Percentiles rank a stretch among this genome's conserved stretches.
Conservation (phyloP, 2,888 invertebrate genomes). For the Oasisia sp. region DNA sequence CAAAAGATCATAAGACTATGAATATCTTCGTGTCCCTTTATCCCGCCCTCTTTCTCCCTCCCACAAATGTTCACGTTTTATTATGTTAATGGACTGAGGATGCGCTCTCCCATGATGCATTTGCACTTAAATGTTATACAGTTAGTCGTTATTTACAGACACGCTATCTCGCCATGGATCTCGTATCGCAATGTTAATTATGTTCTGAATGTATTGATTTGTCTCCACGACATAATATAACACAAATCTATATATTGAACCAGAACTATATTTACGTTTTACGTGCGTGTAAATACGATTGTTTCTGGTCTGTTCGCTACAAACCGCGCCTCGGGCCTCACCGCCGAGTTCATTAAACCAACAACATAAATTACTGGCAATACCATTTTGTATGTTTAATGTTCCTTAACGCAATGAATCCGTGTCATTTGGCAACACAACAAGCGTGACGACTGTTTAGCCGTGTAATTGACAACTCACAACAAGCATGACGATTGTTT, state of each 20-base stretch:
- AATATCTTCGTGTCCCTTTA: too few species aligned
- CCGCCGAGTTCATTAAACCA: background rate
- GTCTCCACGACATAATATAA: background rate
- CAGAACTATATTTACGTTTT: background rate
- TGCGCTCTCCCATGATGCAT: background rate
- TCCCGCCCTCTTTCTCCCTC: too few species aligned
- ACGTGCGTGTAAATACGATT: background rate
- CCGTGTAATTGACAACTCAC: background rate
- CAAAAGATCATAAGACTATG: too few species aligned
- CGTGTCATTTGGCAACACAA: background rate
- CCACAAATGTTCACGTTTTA: background rate
- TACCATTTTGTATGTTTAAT: background rate
- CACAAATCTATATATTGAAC: background rate
- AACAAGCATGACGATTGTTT: background rate
- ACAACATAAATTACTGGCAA: background rate
- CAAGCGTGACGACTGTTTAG: background rate
- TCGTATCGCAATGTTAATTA: background rate
- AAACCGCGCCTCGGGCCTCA: background rate
- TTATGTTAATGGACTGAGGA: background rate
- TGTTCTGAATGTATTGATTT: background rate
- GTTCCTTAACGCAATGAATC: background rate
- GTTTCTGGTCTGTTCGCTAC: background rate
- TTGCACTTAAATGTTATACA: background rate
- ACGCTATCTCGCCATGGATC: background rate
- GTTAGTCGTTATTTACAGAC: background rate